Evolutionary conservation across 2,888 invertebrate genomes (phyloP), one percentile per base, ranked within the genome.

Genomic region (Notocelia uddmanniana): DNA sequence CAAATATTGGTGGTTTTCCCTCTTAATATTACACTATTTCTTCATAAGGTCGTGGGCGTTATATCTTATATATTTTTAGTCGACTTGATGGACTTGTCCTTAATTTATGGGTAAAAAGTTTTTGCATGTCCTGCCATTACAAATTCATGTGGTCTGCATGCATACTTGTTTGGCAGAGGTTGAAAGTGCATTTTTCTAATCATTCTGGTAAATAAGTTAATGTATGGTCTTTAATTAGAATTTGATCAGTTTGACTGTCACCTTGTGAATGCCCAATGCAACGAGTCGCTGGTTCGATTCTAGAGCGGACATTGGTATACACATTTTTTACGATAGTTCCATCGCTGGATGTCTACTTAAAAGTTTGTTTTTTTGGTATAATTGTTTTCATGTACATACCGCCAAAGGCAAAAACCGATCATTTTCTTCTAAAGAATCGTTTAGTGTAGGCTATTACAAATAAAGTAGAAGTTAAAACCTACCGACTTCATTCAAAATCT

Each of bases 201-300:
- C n/a, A 45, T 0, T 5, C 5, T 45, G 45, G 45, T n/a, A 45
- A 6, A 45, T n/a, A 15, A 13, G 52, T 5, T 23, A 6, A 26
- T 26, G 26, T 55, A 55, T 15, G n/a, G 26, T 26, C 21, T 52
- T 18, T 15, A 23, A 13, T 23, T 21, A 2, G 54, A 31, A 31
- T 9, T n/a, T 21, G 54, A 55, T 66, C 18, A 19, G 31, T 55
- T 31, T 5, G 31, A 9, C 31, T 31, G 31, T 31, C 31, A 31
- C 8, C 0, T 31, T 57, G 57, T 52, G 21, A 5, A 48, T 58
- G 50, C 34, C 26, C 10, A 8, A 34, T 26, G 45, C 19, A 9
- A 23, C 31, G 13, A n/a, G 60, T 62, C 54, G 69, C 69, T 69
- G 69, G 69, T 69, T 62, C 60, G 69, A 62, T 62, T 54, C 31